Evolutionary conservation across 2,113 vertebrate genomes (phyloP).

Genomic region (Tautogolabrus adspersus): DNA sequence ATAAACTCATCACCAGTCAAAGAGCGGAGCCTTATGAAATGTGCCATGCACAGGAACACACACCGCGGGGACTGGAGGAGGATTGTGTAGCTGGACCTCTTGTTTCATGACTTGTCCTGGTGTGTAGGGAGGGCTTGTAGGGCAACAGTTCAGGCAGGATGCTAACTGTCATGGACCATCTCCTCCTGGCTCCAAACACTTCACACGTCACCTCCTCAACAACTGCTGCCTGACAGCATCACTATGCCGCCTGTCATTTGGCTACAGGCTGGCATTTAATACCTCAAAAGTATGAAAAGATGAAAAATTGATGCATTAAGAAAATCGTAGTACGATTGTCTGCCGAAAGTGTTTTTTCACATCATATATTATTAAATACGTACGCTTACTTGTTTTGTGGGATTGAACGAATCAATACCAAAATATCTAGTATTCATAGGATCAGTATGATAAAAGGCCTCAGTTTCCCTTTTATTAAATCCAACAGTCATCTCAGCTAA

Average conservation of each 20-base stretch:
- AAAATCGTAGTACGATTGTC: background rate
- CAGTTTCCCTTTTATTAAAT: no score
- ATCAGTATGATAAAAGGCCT: no score
- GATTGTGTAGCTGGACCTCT: conserved; percentile 69
- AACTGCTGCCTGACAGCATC: conserved; percentile 66
- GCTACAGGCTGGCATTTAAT: conserved; percentile 45
- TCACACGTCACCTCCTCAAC: conserved; percentile 68
- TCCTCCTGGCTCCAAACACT: conserved; percentile 59
- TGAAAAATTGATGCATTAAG: conserved; percentile 6
- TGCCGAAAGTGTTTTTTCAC: background rate
- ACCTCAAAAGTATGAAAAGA: conserved; percentile 4
- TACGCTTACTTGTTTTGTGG: no score
- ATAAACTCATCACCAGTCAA: conserved; percentile 99
- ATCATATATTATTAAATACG: background rate
- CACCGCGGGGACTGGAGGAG: conserved; percentile 65
- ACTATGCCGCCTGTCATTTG: conserved; percentile 51
- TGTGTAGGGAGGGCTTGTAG: conserved; percentile 73
- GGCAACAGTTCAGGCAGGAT: conserved; percentile 71
- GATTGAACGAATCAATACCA: no score
- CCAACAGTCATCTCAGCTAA: no score
- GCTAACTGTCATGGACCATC: conserved; percentile 70
- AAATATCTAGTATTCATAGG: no score
- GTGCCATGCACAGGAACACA: conserved; percentile 91
- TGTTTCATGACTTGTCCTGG: conserved; percentile 70
- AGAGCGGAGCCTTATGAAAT: conserved; percentile 99